These are phyloP conservation scores for Archilochus colubris DNA, from an alignment of 2,113 vertebrate species.

Conservation along the genomic window DNA sequence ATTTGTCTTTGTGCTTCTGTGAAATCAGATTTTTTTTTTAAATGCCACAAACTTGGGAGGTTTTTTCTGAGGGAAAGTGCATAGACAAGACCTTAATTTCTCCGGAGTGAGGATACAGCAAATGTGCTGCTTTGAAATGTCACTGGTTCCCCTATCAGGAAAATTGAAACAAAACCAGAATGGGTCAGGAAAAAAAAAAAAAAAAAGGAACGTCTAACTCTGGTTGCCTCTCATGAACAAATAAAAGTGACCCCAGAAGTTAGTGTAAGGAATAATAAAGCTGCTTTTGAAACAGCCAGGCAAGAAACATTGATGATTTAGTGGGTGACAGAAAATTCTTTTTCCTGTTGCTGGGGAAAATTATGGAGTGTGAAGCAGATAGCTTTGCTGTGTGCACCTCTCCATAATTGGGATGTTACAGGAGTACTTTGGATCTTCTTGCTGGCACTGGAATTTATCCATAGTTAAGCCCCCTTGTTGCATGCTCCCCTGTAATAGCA, in stretches of 20 bases:
- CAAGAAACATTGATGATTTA: slow-evolving; percentile 24
- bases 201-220: neutral
- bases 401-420: slow-evolving; percentile 26
- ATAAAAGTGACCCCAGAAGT: slow-evolving; percentile 12
- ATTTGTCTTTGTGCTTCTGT: slow-evolving; percentile 42
- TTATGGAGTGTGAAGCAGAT: slow-evolving; percentile 13
- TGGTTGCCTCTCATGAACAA: neutral
- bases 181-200: neutral
- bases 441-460: neutral
- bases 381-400: neutral
- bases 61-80: slow-evolving; percentile 30
- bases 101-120: neutral
- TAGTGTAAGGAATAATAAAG: slow-evolving; percentile 49
- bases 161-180: neutral
- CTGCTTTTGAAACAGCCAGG: slow-evolving; percentile 7
- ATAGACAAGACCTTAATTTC: slow-evolving; percentile 19
- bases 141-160: neutral
- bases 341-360: slow-evolving; percentile 34
- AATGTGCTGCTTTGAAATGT: slow-evolving; percentile 45
- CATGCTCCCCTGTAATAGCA: neutral
- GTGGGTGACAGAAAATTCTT: slow-evolving; percentile 26
- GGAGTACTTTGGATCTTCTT: neutral
- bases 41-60: neutral
- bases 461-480: neutral
- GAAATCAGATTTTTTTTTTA: slow-evolving; percentile 35